Conservation (phyloP, 2,888 invertebrate genomes). For the Euproctis similis region DNA sequence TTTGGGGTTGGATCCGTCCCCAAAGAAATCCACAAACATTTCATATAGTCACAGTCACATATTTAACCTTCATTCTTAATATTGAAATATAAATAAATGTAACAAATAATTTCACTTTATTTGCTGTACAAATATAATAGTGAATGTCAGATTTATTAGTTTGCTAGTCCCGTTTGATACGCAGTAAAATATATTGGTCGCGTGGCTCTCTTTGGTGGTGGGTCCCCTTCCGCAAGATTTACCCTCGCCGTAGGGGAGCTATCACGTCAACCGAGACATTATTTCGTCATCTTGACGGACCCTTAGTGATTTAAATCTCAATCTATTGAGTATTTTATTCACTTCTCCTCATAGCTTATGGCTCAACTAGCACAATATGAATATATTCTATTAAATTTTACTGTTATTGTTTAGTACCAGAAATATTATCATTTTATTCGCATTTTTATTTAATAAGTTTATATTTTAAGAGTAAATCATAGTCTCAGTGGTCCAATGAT, state of each 20-base stretch:
- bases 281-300: slow-evolving; percentile 44
- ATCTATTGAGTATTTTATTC: slow-evolving; percentile 53
- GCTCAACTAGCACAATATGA: slow-evolving; percentile 2
- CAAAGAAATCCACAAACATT: too few species aligned
- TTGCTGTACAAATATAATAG: slow-evolving; percentile 8
- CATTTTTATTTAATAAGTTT: too few species aligned
- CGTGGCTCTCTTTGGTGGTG: slow-evolving; percentile 21
- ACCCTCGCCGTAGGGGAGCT: slow-evolving; percentile 38
- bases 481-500: too few species aligned
- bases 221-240: slow-evolving; percentile 43
- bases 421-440: too few species aligned
- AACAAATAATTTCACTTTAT: slow-evolving; percentile 3
- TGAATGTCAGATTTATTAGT: slow-evolving; percentile 23
- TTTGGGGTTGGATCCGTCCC: too few species aligned
- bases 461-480: too few species aligned
- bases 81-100: not conserved
- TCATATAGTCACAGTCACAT: too few species aligned
- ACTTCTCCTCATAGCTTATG: slow-evolving; percentile 23
- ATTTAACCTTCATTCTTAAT: too few species aligned
- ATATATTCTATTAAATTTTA: too few species aligned
- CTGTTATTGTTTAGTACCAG: too few species aligned
- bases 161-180: slow-evolving; percentile 20
- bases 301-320: slow-evolving; percentile 42
- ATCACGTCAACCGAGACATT: slow-evolving; percentile 45
- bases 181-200: slow-evolving; percentile 26